A percentile compares a stretch with the other conserved stretches of the same genome.
Conservation (phyloP, 2,797 vertebrate species). For the Schizopygopsis pylzovi region DNA sequence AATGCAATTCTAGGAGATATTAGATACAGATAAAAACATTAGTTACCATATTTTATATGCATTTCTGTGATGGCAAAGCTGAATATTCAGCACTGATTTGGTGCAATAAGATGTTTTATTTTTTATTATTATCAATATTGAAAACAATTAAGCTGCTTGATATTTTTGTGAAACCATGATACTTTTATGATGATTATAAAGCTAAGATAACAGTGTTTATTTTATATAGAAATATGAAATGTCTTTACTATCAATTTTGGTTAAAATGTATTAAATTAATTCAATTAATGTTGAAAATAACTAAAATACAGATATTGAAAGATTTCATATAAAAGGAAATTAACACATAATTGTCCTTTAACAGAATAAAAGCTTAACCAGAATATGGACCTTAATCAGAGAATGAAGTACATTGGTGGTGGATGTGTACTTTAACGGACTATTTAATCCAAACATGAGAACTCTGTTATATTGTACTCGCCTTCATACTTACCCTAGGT, state of each 20-base stretch:
- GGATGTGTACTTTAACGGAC: background rate
- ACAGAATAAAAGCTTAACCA: background rate
- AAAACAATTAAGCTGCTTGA: background rate
- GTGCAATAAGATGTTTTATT: no score
- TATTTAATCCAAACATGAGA: background rate
- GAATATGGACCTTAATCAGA: background rate
- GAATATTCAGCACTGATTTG: background rate
- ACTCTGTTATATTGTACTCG: background rate
- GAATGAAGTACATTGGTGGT: background rate
- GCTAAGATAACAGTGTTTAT: no score
- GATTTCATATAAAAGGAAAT: background rate
- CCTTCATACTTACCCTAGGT: background rate
- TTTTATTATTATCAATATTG: background rate
- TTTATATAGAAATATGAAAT: background rate
- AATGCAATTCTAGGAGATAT: background rate
- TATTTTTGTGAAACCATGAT: background rate
- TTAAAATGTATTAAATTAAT: background rate
- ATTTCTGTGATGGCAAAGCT: background rate
- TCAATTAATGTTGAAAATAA: background rate
- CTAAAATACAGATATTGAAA: background rate
- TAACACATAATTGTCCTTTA: background rate
- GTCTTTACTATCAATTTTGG: background rate
- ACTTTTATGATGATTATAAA: background rate
- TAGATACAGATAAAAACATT: background rate
- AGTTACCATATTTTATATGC: background rate